Evolutionary conservation across 2,888 invertebrate genomes (phyloP).

Genomic region (Drosophila lutescens): DNA sequence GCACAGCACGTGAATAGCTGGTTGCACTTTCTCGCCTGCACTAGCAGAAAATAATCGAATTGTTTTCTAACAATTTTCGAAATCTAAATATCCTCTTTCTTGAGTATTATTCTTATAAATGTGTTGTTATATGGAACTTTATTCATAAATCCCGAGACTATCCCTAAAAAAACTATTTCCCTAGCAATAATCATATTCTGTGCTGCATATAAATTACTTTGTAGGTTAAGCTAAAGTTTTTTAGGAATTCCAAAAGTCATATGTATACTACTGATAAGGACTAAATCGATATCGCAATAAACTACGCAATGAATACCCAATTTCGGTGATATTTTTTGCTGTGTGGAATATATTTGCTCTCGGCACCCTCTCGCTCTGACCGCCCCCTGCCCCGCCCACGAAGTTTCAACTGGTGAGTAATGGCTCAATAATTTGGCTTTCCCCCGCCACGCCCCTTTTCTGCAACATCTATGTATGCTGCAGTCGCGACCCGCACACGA

Average conservation of each 20-base stretch:
- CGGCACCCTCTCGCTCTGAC: conserved; percentile 1
- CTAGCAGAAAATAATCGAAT: background rate
- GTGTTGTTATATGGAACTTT: too few relatives aligned
- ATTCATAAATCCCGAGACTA: too few relatives aligned
- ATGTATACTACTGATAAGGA: conserved; percentile 2
- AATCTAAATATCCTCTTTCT: too few relatives aligned
- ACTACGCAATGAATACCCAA: conserved; percentile 8
- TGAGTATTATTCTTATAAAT: too few relatives aligned
- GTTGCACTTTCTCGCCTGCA: conserved; percentile 49
- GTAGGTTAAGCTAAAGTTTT: background rate
- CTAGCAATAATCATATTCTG: too few relatives aligned
- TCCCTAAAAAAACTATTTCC: too few relatives aligned
- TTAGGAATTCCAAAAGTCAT: background rate
- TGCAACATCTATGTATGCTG: conserved; percentile 14
- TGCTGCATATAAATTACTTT: too few relatives aligned
- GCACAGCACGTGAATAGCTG: conserved; percentile 60
- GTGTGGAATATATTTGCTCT: conserved; percentile 48
- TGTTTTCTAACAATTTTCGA: background rate
- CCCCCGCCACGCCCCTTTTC: conserved; percentile 8
- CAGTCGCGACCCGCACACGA: conserved; percentile 37
- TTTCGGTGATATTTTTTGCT: conserved; percentile 13
- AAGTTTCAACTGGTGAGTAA: conserved; percentile 63
- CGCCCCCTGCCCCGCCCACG: conserved; percentile 10
- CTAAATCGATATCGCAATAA: background rate
- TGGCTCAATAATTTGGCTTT: conserved; percentile 72